These are phyloP conservation scores for Ditylenchus dipsaci DNA, from an alignment of 1,140 invertebrate species.

Conservation along the genomic window DNA sequence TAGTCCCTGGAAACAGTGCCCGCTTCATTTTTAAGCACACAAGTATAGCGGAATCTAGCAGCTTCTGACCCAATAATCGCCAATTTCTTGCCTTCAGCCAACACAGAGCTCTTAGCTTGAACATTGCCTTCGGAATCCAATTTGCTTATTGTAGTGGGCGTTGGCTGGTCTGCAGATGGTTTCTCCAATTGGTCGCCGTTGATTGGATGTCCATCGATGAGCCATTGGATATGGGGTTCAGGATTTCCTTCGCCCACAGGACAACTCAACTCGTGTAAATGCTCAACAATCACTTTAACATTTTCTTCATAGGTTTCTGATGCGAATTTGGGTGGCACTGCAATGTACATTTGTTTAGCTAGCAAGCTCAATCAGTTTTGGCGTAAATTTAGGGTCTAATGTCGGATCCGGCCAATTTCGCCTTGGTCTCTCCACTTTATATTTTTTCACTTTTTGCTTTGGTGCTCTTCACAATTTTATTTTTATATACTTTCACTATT, in stretches of 20 bases:
- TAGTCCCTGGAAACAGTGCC: conserved; percentile 48
- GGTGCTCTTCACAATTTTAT: too few species aligned
- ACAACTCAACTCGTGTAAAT: conserved; percentile 14
- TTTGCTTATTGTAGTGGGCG: not conserved
- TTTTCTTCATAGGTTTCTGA: conserved; percentile 9
- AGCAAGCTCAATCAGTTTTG: conserved; percentile 14
- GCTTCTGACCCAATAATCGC: not conserved
- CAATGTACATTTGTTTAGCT: too few species aligned
- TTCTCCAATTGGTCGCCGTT: conserved; percentile 65
- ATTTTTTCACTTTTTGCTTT: too few species aligned
- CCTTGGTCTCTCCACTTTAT: too few species aligned
- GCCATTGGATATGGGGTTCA: conserved; percentile 75
- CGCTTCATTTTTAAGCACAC: conserved; percentile 41
- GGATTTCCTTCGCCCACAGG: conserved; percentile 23
- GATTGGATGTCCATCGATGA: conserved; percentile 59
- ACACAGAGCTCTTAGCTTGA: conserved; percentile 14
- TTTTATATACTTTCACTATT: too few species aligned
- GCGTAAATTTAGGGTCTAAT: too few species aligned
- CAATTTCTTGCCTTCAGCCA: not conserved
- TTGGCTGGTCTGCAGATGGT: conserved; percentile 13
- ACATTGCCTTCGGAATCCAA: not conserved
- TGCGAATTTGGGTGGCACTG: conserved; percentile 25
- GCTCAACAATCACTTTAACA: conserved; percentile 15
- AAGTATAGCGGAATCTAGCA: conserved; percentile 29
- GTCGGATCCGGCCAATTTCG: too few species aligned